phyloP scores from a whole-genome alignment of 1,140 invertebrate genomes.

The Drosophila sp. region DNA sequence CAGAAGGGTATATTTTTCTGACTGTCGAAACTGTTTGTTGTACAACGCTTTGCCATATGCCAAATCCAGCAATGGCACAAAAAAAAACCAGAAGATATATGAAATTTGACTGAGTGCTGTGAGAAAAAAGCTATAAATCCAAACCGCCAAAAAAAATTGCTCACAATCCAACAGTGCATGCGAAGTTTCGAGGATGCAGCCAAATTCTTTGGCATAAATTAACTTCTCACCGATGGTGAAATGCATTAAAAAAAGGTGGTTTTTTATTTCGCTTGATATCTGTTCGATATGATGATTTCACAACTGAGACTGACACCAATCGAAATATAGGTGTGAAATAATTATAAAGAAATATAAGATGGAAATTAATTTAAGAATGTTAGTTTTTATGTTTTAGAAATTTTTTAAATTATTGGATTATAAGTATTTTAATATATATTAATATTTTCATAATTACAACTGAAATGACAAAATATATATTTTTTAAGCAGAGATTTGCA shows the following conservation, averaged over 20 bases:
- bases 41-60: slow-evolving; percentile 37
- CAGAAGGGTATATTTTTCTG: slow-evolving; percentile 7
- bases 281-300: too few species aligned
- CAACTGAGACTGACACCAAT: too few species aligned
- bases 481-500: too few species aligned
- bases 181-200: slow-evolving; percentile 11
- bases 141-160: neutral
- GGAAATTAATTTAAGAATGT: too few species aligned
- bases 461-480: too few species aligned
- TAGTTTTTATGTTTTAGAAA: too few species aligned
- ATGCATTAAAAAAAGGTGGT: slow-evolving; percentile 27
- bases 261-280: neutral
- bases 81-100: slow-evolving; percentile 11
- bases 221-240: slow-evolving; percentile 5
- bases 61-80: slow-evolving; percentile 17
- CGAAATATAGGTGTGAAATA: too few species aligned
- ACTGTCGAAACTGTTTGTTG: slow-evolving; percentile 26
- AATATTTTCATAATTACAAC: too few species aligned
- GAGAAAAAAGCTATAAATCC: slow-evolving; percentile 6
- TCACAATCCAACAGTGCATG: neutral
- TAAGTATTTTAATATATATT: too few species aligned
- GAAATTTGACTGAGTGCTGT: slow-evolving; percentile 31
- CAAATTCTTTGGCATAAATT: slow-evolving; percentile 38
- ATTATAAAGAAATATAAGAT: too few species aligned
- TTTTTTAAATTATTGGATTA: too few species aligned